phyloP scores from a whole-genome alignment of 2,797 vertebrate species.

The Triplophysa yarkandensis region DNA sequence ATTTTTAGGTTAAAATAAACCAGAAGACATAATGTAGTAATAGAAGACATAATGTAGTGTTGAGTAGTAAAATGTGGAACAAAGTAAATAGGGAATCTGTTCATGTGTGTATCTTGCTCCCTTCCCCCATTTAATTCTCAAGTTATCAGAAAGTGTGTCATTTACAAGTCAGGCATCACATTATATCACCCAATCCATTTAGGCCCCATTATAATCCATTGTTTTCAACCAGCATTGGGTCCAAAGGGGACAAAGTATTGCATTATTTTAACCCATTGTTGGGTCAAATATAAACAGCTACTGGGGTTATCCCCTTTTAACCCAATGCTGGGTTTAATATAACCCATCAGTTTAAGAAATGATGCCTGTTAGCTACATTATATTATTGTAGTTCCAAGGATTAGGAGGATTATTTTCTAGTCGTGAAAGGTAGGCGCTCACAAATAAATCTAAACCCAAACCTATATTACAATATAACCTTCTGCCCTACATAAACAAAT shows the following conservation, averaged over 20 bases:
- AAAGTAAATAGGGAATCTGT: neutral
- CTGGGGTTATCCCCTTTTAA: too few relatives aligned
- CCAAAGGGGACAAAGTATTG: too few relatives aligned
- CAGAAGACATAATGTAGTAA: too few relatives aligned
- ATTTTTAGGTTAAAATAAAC: too few relatives aligned
- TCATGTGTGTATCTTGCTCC: neutral
- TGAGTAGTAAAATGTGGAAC: too few relatives aligned
- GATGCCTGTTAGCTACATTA: neutral
- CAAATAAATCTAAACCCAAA: conserved; percentile 14
- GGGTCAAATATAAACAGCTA: too few relatives aligned
- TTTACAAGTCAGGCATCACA: neutral
- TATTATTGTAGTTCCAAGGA: conserved; percentile 24
- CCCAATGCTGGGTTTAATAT: too few relatives aligned
- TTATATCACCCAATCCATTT: neutral
- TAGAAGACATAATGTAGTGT: too few relatives aligned
- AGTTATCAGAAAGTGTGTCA: neutral
- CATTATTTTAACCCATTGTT: too few relatives aligned
- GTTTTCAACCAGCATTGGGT: too few relatives aligned
- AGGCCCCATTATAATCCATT: neutral
- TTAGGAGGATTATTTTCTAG: conserved; percentile 31
- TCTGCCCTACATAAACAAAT: neutral
- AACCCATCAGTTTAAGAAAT: neutral
- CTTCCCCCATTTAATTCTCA: neutral
- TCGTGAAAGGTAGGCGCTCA: conserved; percentile 5
- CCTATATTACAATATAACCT: neutral